Base-by-base conservation (phyloP, 2,888 invertebrate genomes). In the Limnephilus lunatus region DNA sequence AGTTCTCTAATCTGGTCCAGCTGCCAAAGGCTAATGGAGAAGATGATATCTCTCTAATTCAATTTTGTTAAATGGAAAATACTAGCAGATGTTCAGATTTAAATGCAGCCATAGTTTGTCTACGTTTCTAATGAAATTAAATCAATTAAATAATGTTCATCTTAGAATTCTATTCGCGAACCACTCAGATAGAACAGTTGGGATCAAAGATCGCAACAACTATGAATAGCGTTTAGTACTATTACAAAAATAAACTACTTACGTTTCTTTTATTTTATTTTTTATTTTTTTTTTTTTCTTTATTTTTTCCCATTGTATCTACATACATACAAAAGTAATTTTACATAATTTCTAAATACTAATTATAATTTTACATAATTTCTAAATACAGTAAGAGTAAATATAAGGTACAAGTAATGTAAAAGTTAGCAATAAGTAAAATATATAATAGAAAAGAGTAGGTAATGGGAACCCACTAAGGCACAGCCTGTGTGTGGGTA, bases 61-160 rank as follows among this genome's bases (percentile, higher is more conserved):
- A 91, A 91, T 91, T 88, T 87, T 53, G 82, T 82, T 87, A 91
- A 44, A 88, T 91, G 82, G 91, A 91, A 85, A 85, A 86, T 90
- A 35, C 82, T 44, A 90, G 32, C 80, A 90, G 89, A 81, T 44
- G 19, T 82, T 32, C 35, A 5, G 44, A 82, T 82, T 2, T 35
- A n/a, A 68, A 68, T n/a, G 68, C 68, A n/a, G 7, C 25, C 25
- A 19, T 7, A 68, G 68, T 25, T 68, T 68, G 68, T 25, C 25
- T 68, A n/a, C 25, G n/a, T 25, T 68, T 68, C 68, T 68, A 68
- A 68, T 68, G 9, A 25, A 25, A 68, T 68, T 68, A 25, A 68
- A 68, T 68, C 68, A 68, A 68, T 68, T 68, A 68, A 68, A 68
- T 68, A 2, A 68, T 9, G 25, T 68, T 25, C 68, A 25, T n/a